These are phyloP conservation scores for Lycaon pictus DNA, from an alignment of 2,113 vertebrate genomes.

Conservation along the genomic window DNA sequence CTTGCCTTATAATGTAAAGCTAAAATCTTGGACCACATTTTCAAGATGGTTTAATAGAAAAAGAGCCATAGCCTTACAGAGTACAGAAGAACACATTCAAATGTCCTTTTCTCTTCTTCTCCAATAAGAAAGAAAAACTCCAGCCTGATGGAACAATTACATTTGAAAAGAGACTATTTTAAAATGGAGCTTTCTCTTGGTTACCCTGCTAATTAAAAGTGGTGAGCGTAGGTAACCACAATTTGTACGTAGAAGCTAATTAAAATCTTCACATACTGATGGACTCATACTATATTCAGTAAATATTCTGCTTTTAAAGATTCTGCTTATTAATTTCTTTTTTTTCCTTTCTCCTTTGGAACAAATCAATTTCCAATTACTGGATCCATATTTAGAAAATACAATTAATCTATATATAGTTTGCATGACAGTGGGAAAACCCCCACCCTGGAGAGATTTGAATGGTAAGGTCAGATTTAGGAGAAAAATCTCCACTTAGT, in stretches of 20 bases:
- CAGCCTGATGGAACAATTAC: neutral
- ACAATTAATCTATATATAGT: neutral
- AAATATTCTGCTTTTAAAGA: neutral
- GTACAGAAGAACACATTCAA: neutral
- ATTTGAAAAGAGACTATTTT: neutral
- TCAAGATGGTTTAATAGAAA: constrained; percentile 44
- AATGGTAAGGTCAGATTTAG: neutral
- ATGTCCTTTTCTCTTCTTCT: neutral
- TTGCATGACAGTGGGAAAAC: neutral
- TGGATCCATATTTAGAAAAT: neutral
- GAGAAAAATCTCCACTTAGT: neutral
- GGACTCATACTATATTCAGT: neutral
- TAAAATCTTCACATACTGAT: neutral
- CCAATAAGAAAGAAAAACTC: neutral
- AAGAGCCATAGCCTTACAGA: neutral
- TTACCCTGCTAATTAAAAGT: neutral
- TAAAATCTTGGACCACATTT: constrained; percentile 69
- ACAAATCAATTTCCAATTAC: neutral
- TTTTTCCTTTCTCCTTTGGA: neutral
- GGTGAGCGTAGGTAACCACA: neutral
- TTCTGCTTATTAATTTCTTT: neutral
- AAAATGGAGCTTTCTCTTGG: neutral
- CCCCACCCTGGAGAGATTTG: neutral
- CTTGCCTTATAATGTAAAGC: constrained; percentile 10
- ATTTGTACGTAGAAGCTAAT: neutral